A percentile compares a stretch with the other conserved stretches of the same genome.
phyloP scores from a whole-genome alignment of 2,113 vertebrate genomes.

The Alouatta palliata region DNA sequence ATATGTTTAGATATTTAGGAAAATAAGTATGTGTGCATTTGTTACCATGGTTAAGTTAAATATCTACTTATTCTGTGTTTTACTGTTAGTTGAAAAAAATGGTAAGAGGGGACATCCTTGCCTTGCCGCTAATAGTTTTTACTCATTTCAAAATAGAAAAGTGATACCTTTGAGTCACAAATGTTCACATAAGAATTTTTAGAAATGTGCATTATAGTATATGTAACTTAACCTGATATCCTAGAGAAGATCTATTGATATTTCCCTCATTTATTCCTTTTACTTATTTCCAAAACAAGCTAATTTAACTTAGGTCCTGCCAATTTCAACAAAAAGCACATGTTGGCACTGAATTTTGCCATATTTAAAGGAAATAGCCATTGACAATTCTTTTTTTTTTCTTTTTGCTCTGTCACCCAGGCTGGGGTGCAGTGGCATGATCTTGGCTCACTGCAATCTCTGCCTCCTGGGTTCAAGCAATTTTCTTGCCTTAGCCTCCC shows the following conservation, averaged over 20 bases:
- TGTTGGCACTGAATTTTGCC: not conserved
- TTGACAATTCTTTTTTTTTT: not conserved
- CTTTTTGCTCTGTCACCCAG: no score
- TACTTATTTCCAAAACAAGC: not conserved
- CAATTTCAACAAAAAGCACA: not conserved
- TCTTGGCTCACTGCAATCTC: no score
- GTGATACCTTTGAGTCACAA: not conserved
- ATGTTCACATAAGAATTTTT: slow-evolving; percentile 5
- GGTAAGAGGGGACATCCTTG: not conserved
- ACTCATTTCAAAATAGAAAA: not conserved
- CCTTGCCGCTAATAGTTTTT: not conserved
- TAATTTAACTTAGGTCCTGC: not conserved
- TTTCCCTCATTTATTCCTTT: not conserved
- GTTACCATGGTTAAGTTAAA: not conserved
- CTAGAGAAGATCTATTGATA: not conserved
- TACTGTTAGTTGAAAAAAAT: not conserved
- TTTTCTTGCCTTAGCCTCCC: no score
- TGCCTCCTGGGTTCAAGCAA: no score
- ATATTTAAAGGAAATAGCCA: not conserved
- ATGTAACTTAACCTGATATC: not conserved
- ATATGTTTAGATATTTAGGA: not conserved
- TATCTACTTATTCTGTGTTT: slow-evolving; percentile 17
- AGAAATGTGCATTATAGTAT: not conserved
- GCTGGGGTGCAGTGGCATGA: no score
- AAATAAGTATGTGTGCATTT: not conserved